A percentile compares a stretch with the other conserved stretches of the same genome.
These are phyloP conservation scores for Carposina sasakii DNA, from an alignment of 1,140 invertebrate species.

Conservation along the genomic window DNA sequence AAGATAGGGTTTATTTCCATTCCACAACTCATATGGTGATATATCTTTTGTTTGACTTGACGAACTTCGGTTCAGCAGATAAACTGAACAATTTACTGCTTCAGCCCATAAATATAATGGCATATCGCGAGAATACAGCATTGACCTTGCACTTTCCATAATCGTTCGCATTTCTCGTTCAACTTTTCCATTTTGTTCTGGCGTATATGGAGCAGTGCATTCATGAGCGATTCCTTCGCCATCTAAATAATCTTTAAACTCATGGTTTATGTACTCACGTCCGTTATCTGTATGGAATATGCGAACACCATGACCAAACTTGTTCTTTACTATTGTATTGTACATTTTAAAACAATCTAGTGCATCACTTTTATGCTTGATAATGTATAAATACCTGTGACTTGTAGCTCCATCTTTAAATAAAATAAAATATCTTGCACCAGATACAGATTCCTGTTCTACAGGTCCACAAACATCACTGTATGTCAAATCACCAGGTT, in stretches of 20 bases:
- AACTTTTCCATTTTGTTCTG: slow-evolving; percentile 55
- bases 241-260: slow-evolving; percentile 30
- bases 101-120: slow-evolving; percentile 25
- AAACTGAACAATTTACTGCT: slow-evolving; percentile 39
- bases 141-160: slow-evolving; percentile 35
- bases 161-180: slow-evolving; percentile 52
- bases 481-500: slow-evolving; percentile 47
- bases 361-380: slow-evolving; percentile 53
- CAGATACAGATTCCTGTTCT: slow-evolving; percentile 38
- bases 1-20: slow-evolving; percentile 21
- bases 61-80: slow-evolving; percentile 43
- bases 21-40: slow-evolving; percentile 27
- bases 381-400: slow-evolving; percentile 55
- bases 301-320: slow-evolving; percentile 28
- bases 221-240: slow-evolving; percentile 37
- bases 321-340: slow-evolving; percentile 33
- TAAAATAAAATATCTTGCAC: slow-evolving; percentile 54
- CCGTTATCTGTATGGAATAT: slow-evolving; percentile 47
- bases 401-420: slow-evolving; percentile 60
- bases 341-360: slow-evolving; percentile 38
- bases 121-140: slow-evolving; percentile 32
- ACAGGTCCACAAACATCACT: slow-evolving; percentile 61
- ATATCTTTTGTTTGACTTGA: slow-evolving; percentile 22
- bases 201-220: slow-evolving; percentile 34
- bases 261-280: slow-evolving; percentile 40